Conservation (phyloP, 2,888 invertebrate genomes). For the Danaus chrysippus region DNA sequence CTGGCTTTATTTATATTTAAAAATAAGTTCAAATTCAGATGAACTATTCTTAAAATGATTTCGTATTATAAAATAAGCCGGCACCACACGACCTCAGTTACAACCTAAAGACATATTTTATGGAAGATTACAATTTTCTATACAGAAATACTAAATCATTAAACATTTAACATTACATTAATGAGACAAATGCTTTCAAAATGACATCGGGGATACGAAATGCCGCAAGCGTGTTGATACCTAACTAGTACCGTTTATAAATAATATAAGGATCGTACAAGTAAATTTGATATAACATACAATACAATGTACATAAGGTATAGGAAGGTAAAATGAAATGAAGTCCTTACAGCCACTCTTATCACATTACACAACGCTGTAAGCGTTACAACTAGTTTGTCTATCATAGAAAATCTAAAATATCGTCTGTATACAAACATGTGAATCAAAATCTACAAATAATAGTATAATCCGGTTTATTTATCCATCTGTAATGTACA, state of each 20-base stretch:
- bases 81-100: slow-evolving; percentile 4
- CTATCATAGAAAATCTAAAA: slow-evolving; percentile 77
- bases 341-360: slow-evolving; percentile 76
- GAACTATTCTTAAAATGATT: background rate
- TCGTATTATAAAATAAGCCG: slow-evolving; percentile 3
- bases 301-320: slow-evolving; percentile 41
- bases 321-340: slow-evolving; percentile 47
- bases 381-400: slow-evolving; percentile 66
- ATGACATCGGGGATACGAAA: slow-evolving; percentile 51
- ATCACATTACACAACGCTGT: slow-evolving; percentile 64
- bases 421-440: slow-evolving; percentile 67
- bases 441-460: slow-evolving; percentile 65
- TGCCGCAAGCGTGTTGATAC: slow-evolving; percentile 63
- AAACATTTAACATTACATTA: slow-evolving; percentile 54
- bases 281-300: slow-evolving; percentile 1
- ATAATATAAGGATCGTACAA: slow-evolving; percentile 40
- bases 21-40: slow-evolving; percentile 5
- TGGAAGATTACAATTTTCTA: slow-evolving; percentile 54
- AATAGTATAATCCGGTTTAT: slow-evolving; percentile 48
- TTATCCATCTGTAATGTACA: slow-evolving; percentile 50
- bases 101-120: slow-evolving; percentile 19
- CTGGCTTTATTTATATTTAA: background rate
- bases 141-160: slow-evolving; percentile 39
- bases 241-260: slow-evolving; percentile 38
- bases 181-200: slow-evolving; percentile 58